These are phyloP conservation scores for Rhabdophis nuchalis DNA, from an alignment of 2,797 vertebrate genomes.

Conservation along the genomic window DNA sequence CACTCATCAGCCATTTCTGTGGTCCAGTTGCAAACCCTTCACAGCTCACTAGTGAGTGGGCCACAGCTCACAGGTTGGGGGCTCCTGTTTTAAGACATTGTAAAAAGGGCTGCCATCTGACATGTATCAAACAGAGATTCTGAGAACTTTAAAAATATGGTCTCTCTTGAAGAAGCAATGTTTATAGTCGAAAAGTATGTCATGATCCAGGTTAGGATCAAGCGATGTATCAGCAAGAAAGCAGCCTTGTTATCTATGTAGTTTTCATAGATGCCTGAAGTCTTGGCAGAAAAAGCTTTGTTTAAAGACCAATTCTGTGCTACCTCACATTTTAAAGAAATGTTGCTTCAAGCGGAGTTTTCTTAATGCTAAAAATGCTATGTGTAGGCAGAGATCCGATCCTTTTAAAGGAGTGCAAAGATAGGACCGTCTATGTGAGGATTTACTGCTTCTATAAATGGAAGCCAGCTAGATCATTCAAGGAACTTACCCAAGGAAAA, in stretches of 20 bases:
- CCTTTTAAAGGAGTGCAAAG: neutral
- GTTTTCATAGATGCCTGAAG: neutral
- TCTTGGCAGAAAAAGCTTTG: neutral
- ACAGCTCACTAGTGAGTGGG: too few relatives aligned
- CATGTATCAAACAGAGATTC: neutral
- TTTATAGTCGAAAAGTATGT: neutral
- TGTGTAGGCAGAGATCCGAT: neutral
- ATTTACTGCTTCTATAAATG: neutral
- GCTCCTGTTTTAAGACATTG: neutral
- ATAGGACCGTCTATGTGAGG: neutral
- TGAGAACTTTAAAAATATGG: neutral
- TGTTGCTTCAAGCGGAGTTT: neutral
- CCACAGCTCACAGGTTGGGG: too few relatives aligned
- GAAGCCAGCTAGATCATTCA: neutral
- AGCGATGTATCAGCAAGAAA: neutral
- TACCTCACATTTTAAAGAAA: neutral
- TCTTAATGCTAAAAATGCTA: neutral
- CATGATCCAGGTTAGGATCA: neutral
- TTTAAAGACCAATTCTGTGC: neutral
- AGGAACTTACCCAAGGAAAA: neutral
- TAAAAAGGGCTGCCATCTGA: neutral
- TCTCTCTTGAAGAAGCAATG: neutral
- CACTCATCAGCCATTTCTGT: too few relatives aligned
- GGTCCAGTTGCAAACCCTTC: too few relatives aligned
- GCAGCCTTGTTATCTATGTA: neutral